Percentiles rank a stretch among this genome's conserved stretches.
Evolutionary conservation across 2,113 vertebrate genomes (phyloP).

Genomic region (Lichenostomus cassidix): DNA sequence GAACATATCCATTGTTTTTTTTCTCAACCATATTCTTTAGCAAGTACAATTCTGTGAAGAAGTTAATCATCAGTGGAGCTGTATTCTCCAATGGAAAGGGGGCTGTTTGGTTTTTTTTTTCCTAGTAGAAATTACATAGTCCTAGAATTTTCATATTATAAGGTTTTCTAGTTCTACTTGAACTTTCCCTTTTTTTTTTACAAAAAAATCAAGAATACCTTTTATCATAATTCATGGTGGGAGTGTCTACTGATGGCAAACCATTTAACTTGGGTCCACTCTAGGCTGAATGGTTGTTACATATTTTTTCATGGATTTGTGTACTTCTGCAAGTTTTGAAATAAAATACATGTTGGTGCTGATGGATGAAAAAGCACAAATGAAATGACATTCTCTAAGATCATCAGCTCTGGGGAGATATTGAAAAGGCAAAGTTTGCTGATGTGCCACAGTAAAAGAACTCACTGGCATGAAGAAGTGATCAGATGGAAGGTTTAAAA

Average conservation of each 20-base stretch:
- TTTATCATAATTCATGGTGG: background rate
- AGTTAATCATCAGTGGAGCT: background rate
- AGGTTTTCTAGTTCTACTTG: background rate
- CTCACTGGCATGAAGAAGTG: background rate
- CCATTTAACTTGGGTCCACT: background rate
- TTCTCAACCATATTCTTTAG: background rate
- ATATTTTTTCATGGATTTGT: background rate
- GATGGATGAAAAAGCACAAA: background rate
- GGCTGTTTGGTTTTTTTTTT: background rate
- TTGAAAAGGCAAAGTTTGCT: background rate
- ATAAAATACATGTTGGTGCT: background rate
- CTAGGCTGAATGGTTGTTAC: background rate
- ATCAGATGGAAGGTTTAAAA: background rate
- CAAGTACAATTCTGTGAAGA: slow-evolving; percentile 6
- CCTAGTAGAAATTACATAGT: background rate
- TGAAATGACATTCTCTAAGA: background rate
- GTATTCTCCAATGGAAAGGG: background rate
- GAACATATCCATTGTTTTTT: background rate
- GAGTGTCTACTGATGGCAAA: background rate
- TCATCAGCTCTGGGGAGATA: background rate
- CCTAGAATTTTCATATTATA: background rate
- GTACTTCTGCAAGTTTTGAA: background rate
- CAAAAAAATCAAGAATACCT: background rate
- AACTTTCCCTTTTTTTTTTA: background rate
- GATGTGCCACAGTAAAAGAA: background rate